A percentile compares a stretch with the other conserved stretches of the same genome.
These are phyloP conservation scores for Hydractinia echinata DNA, from an alignment of 30 jellyfish, hydroid and myxozoan species.

Conservation along the genomic window DNA sequence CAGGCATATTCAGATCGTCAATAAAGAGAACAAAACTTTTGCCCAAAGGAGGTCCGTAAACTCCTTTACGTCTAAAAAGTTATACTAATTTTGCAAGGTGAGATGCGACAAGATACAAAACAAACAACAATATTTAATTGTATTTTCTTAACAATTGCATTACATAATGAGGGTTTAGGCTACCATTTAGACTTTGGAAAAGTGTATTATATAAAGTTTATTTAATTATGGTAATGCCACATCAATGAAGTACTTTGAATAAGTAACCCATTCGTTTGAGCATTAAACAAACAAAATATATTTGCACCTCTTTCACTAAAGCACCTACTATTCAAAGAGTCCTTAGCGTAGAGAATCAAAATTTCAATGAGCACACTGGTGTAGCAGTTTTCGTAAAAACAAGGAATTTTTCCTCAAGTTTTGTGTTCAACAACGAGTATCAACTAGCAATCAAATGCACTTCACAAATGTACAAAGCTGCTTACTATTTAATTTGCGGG, in stretches of 20 bases:
- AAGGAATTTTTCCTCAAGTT: too few species aligned
- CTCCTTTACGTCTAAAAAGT: slow-evolving; percentile 83
- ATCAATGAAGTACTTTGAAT: background rate
- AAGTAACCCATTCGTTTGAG: too few species aligned
- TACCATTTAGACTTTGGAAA: background rate
- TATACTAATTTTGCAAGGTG: background rate
- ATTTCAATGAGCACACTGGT: too few species aligned
- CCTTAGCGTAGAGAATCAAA: too few species aligned
- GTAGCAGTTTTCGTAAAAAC: too few species aligned
- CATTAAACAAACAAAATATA: too few species aligned
- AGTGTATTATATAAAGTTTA: background rate
- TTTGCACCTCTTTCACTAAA: too few species aligned
- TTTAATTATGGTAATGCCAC: background rate
- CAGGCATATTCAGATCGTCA: slow-evolving; percentile 98
- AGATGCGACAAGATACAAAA: background rate
- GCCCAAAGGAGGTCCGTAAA: slow-evolving; percentile 97
- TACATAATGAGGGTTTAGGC: background rate
- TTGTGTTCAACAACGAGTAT: too few species aligned
- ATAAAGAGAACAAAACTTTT: slow-evolving; percentile 76
- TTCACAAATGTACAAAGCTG: too few species aligned
- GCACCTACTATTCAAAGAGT: too few species aligned
- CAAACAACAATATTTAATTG: background rate
- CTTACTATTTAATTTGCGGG: too few species aligned
- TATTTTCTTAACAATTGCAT: background rate
- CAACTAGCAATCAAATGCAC: too few species aligned